Conservation (phyloP, 2,888 invertebrate species). For the Archips xylosteana region DNA sequence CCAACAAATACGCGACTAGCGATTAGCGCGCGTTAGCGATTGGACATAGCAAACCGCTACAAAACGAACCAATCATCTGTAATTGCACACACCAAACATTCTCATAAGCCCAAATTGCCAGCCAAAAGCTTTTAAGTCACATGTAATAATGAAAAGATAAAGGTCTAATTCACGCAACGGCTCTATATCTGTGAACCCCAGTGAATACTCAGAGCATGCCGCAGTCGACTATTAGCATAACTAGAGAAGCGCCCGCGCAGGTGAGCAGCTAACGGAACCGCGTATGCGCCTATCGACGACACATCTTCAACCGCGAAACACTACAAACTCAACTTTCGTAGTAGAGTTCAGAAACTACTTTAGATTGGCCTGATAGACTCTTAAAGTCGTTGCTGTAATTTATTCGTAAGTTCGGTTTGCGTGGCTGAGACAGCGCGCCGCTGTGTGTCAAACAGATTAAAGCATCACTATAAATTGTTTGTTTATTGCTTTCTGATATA, state of each 20-base stretch:
- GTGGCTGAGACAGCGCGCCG: slow-evolving; percentile 70
- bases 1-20: no score
- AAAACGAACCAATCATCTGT: neutral
- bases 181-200: slow-evolving; percentile 59
- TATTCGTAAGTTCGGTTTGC: slow-evolving; percentile 63
- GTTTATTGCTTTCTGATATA: slow-evolving; percentile 67
- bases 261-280: slow-evolving; percentile 81
- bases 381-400: slow-evolving; percentile 61
- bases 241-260: slow-evolving; percentile 82
- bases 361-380: slow-evolving; percentile 48
- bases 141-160: slow-evolving; percentile 11
- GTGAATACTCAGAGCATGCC: slow-evolving; percentile 64
- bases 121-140: neutral
- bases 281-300: slow-evolving; percentile 68
- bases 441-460: slow-evolving; percentile 73
- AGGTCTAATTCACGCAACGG: slow-evolving; percentile 34
- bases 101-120: slow-evolving; percentile 1
- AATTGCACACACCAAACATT: slow-evolving; percentile 1
- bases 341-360: slow-evolving; percentile 59
- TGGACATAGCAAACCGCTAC: neutral
- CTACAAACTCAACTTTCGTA: slow-evolving; percentile 66
- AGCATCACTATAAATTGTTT: slow-evolving; percentile 72
- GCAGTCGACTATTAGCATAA: slow-evolving; percentile 80
- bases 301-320: slow-evolving; percentile 58
- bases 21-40: no score